These are phyloP conservation scores for Zeuzera pyrina DNA, from an alignment of 2,888 invertebrate genomes.

Conservation along the genomic window DNA sequence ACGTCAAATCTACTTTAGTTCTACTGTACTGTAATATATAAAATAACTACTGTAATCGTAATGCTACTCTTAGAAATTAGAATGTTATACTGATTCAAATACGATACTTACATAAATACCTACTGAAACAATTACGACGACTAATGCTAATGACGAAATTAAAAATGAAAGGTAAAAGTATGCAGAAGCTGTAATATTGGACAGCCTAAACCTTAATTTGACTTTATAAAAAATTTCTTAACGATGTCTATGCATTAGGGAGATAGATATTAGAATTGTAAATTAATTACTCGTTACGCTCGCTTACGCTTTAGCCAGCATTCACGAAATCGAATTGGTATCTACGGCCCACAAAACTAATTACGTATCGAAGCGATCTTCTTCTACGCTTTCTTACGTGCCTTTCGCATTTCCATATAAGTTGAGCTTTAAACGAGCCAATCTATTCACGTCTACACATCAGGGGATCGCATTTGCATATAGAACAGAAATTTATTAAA, in stretches of 20 bases:
- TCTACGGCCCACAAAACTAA: conserved; percentile 63
- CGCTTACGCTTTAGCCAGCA: conserved; percentile 38
- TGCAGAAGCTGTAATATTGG: neutral
- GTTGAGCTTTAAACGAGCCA: conserved; percentile 73
- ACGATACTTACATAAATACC: too few relatives aligned
- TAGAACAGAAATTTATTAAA: conserved; percentile 74
- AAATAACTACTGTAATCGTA: too few relatives aligned
- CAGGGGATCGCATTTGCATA: conserved; percentile 73
- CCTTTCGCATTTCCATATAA: conserved; percentile 73
- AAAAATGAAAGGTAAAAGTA: too few relatives aligned
- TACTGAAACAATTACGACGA: too few relatives aligned
- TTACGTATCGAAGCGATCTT: conserved; percentile 69
- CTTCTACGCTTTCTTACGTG: conserved; percentile 70
- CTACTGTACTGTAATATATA: too few relatives aligned
- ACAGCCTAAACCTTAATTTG: conserved; percentile 21
- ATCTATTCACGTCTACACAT: conserved; percentile 74
- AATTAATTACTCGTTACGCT: conserved; percentile 47
- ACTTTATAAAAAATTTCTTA: conserved; percentile 29
- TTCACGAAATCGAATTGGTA: conserved; percentile 50
- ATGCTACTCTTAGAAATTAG: too few relatives aligned
- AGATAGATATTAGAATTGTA: conserved; percentile 47
- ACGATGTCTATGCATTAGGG: conserved; percentile 29
- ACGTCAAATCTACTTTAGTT: too few relatives aligned
- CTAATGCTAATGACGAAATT: too few relatives aligned
- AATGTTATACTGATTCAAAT: too few relatives aligned